Conservation (phyloP, 2,888 invertebrate genomes). For the Drosophila pegasa region DNA sequence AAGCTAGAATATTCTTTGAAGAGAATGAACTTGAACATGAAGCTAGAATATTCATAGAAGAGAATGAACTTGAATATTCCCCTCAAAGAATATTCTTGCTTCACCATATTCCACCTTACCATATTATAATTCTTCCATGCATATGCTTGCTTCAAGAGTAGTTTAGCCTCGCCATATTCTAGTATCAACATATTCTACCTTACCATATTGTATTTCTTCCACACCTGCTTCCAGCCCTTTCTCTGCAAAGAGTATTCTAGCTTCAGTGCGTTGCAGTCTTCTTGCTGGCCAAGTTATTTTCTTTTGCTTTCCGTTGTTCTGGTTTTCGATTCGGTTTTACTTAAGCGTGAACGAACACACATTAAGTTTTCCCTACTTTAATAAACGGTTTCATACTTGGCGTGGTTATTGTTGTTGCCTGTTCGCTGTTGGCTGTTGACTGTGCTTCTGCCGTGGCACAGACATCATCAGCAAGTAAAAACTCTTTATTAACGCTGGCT, state of each 20-base stretch:
- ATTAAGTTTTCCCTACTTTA: constrained; percentile 75
- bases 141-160: too few species aligned
- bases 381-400: constrained; percentile 65
- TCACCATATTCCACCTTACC: too few species aligned
- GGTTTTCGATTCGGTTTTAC: constrained; percentile 72
- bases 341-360: constrained; percentile 73
- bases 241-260: background rate
- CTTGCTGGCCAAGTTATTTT: constrained; percentile 16
- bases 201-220: too few species aligned
- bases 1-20: too few species aligned
- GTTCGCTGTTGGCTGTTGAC: constrained; percentile 17
- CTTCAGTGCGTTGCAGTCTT: background rate
- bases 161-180: too few species aligned
- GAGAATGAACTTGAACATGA: too few species aligned
- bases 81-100: too few species aligned
- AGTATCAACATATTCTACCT: too few species aligned
- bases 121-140: too few species aligned
- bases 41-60: too few species aligned
- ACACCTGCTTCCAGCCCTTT: background rate
- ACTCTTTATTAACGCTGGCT: constrained; percentile 69
- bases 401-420: constrained; percentile 24
- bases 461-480: constrained; percentile 75
- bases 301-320: constrained; percentile 58
- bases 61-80: too few species aligned
- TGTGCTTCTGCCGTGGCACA: constrained; percentile 27